phyloP scores from a whole-genome alignment of 2,797 vertebrate genomes.

The Coendou prehensilis region DNA sequence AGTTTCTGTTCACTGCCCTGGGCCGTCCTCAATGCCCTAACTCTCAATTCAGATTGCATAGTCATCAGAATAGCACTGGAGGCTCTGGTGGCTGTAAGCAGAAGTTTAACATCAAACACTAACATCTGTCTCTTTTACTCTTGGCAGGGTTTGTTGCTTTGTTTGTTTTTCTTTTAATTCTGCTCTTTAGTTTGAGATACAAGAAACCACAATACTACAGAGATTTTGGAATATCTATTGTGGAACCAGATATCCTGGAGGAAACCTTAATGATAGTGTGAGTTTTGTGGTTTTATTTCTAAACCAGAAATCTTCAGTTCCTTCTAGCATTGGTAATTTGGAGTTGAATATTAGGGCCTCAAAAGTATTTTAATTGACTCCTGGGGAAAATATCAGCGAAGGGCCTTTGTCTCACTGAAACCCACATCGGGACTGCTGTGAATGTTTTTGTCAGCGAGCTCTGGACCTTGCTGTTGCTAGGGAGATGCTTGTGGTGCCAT shows the following conservation, averaged over 20 bases:
- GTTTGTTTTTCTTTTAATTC: background rate
- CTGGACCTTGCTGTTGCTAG: rapidly evolving
- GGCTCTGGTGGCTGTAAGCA: background rate
- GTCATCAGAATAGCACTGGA: background rate
- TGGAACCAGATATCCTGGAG: background rate
- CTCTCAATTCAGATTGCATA: background rate
- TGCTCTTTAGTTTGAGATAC: background rate
- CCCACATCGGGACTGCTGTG: background rate
- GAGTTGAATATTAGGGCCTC: slow-evolving; percentile 72
- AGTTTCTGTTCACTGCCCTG: background rate
- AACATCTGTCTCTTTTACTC: background rate
- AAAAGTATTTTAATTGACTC: slow-evolving; percentile 84
- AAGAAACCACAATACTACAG: background rate
- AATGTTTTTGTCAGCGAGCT: background rate
- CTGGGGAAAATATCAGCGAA: slow-evolving; percentile 11
- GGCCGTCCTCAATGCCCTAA: background rate
- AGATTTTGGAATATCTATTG: background rate
- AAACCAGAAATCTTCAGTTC: background rate
- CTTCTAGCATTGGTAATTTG: slow-evolving; percentile 69
- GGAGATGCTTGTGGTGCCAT: background rate
- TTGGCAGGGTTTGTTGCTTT: background rate
- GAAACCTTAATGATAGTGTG: background rate
- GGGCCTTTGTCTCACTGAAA: background rate
- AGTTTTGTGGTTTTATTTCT: slow-evolving; percentile 32
- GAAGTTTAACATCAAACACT: background rate